phyloP scores from a whole-genome alignment of 2,888 invertebrate genomes.

The Parthenolecanium corni region DNA sequence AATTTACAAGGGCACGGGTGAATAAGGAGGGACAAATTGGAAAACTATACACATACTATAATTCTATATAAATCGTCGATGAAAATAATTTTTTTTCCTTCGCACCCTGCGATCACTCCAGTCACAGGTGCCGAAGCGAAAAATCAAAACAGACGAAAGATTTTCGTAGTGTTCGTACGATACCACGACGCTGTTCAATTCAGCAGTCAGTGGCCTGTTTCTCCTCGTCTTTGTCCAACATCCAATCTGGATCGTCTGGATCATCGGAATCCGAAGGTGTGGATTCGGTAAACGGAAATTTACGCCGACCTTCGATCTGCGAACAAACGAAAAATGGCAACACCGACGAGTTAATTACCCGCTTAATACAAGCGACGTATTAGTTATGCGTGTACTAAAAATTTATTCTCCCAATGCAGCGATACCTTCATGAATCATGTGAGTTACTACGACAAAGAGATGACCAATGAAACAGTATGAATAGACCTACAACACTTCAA shows the following conservation, averaged over 20 bases:
- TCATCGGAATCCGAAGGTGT: conserved; percentile 21
- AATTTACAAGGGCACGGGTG: too few relatives aligned
- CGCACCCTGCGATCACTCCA: too few relatives aligned
- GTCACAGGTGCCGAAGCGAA: too few relatives aligned
- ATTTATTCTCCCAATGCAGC: background rate
- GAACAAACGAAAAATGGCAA: background rate
- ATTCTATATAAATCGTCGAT: too few relatives aligned
- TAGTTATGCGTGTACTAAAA: background rate
- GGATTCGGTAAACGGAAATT: conserved; percentile 13
- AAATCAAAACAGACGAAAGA: too few relatives aligned
- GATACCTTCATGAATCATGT: background rate
- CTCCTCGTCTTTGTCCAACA: conserved; percentile 7
- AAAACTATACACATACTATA: too few relatives aligned
- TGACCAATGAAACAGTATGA: background rate
- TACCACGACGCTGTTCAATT: too few relatives aligned
- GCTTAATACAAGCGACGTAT: background rate
- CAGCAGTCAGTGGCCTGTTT: too few relatives aligned
- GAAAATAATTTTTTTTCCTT: too few relatives aligned
- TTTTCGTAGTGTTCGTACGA: too few relatives aligned
- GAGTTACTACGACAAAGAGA: background rate
- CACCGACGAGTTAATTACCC: background rate
- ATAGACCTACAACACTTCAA: too few relatives aligned
- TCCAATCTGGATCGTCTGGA: conserved; percentile 23
- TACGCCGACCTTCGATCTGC: conserved; percentile 2
- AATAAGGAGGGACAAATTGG: too few relatives aligned